These are phyloP conservation scores for Esperia sulphurella DNA, from an alignment of 2,888 invertebrate species.

Conservation along the genomic window DNA sequence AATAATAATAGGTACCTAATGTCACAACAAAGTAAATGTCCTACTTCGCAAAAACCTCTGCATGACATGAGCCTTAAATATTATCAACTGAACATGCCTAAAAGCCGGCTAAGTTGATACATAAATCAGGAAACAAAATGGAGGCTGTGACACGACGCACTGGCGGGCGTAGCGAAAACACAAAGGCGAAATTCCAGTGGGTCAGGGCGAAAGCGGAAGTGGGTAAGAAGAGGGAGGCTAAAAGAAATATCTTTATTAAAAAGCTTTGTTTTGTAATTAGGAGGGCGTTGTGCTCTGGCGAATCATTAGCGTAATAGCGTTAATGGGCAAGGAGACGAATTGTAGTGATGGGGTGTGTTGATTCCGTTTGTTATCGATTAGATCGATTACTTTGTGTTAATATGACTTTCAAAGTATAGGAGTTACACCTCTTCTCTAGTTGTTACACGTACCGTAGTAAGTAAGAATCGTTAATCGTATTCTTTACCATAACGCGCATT, in stretches of 20 bases:
- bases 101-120: not conserved
- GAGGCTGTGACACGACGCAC: not conserved
- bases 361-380: not conserved
- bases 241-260: conserved; percentile 63
- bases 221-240: conserved; percentile 16
- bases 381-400: not conserved
- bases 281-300: conserved; percentile 42
- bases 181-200: conserved; percentile 1
- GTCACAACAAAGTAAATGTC: too few relatives aligned
- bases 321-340: conserved; percentile 41
- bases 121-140: not conserved
- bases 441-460: too few relatives aligned
- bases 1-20: too few relatives aligned
- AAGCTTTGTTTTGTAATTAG: conserved; percentile 72
- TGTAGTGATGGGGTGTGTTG: conserved; percentile 27
- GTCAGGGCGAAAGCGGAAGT: conserved; percentile 2
- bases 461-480: too few relatives aligned
- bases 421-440: too few relatives aligned
- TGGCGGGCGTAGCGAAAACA: not conserved
- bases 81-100: not conserved
- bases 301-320: conserved; percentile 71
- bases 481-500: too few relatives aligned
- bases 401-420: too few relatives aligned
- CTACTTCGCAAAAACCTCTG: too few relatives aligned
- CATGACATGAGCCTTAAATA: too few relatives aligned